Conservation (phyloP, 2,797 vertebrate genomes). For the Chelidonichthys spinosus region DNA sequence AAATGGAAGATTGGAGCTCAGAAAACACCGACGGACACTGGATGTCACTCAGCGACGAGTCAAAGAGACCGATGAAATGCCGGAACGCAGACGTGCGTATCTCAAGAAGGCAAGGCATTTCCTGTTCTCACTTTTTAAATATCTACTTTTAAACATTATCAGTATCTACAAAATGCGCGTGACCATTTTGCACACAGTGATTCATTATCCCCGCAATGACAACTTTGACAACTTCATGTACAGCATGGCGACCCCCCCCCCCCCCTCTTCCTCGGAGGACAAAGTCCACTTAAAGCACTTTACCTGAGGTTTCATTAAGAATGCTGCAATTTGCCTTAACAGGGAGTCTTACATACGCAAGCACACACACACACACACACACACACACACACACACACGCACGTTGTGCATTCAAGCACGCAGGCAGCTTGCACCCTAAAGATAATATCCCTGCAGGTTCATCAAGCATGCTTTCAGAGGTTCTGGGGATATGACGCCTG, state of each 20-base stretch:
- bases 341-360: slow-evolving; percentile 78
- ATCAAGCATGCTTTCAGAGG: slow-evolving; percentile 77
- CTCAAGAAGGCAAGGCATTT: slow-evolving; percentile 94
- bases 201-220: slow-evolving; percentile 83
- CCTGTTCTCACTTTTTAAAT: slow-evolving; percentile 88
- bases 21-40: slow-evolving; percentile 51
- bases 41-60: slow-evolving; percentile 24
- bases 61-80: slow-evolving; percentile 62
- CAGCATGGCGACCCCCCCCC: slow-evolving; percentile 80
- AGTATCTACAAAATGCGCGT: slow-evolving; percentile 94
- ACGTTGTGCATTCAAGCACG: slow-evolving; percentile 19
- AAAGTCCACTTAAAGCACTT: slow-evolving; percentile 88
- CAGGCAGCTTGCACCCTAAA: slow-evolving; percentile 61
- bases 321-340: slow-evolving; percentile 88
- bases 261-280: slow-evolving; percentile 66
- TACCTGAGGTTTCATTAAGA: slow-evolving; percentile 96
- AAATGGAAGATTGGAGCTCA: slow-evolving; percentile 62
- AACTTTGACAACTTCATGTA: slow-evolving; percentile 88
- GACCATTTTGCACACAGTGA: slow-evolving; percentile 93
- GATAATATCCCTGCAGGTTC: slow-evolving; percentile 74
- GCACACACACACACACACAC: slow-evolving; percentile 33
- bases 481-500: slow-evolving; percentile 70
- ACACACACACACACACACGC: slow-evolving; percentile 15
- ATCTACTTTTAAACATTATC: slow-evolving; percentile 87
- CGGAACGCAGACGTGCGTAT: slow-evolving; percentile 83